phyloP scores from a whole-genome alignment of 2,888 invertebrate genomes.

The Himalopsyche tibetana region DNA sequence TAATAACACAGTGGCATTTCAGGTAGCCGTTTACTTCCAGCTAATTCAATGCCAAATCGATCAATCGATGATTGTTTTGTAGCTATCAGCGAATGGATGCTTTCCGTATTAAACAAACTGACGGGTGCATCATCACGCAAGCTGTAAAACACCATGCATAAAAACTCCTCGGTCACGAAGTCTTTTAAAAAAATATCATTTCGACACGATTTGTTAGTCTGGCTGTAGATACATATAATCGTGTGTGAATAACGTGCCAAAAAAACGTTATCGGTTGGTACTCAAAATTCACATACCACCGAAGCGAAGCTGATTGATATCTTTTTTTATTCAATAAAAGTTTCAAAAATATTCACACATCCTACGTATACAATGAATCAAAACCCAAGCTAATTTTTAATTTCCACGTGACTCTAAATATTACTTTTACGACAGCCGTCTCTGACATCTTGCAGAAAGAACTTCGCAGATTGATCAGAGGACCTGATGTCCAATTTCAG shows the following conservation, averaged over 20 bases:
- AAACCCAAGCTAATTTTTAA: too few species aligned
- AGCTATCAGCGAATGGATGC: neutral
- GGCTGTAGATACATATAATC: neutral
- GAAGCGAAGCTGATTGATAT: neutral
- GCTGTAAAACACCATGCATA: neutral
- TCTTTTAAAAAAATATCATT: slow-evolving; percentile 18
- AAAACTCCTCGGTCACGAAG: slow-evolving; percentile 8
- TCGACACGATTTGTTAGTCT: neutral
- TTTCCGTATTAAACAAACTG: neutral
- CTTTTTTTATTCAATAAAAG: neutral
- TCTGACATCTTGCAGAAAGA: too few species aligned
- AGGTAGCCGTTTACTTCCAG: neutral
- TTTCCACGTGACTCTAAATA: too few species aligned
- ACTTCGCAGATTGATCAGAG: too few species aligned
- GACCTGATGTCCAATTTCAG: too few species aligned
- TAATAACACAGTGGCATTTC: too few species aligned
- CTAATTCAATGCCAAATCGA: slow-evolving; percentile 35
- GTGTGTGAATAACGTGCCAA: slow-evolving; percentile 31
- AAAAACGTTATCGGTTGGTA: neutral
- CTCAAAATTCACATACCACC: neutral
- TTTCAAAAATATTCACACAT: too few species aligned
- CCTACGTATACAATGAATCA: too few species aligned
- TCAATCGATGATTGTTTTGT: slow-evolving; percentile 2
- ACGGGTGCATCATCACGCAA: slow-evolving; percentile 22
- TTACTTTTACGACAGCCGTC: too few species aligned